Percentiles rank a stretch among this genome's conserved stretches.
Conservation (phyloP, 2,113 vertebrate species). For the Eolophus roseicapilla region DNA sequence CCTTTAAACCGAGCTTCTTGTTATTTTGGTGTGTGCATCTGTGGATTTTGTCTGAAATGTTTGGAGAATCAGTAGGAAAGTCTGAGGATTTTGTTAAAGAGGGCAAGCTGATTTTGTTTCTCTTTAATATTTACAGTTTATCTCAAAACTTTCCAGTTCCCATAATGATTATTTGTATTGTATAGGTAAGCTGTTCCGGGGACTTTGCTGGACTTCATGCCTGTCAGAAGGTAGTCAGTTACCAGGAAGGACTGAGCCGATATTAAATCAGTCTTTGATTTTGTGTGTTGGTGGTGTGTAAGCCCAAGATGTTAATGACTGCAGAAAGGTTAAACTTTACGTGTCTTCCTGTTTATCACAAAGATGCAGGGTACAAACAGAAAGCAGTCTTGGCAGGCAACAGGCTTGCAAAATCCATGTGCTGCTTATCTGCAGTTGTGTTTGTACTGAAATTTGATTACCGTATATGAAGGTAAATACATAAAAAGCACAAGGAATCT, state of each 20-base stretch:
- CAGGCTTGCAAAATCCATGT: conserved; percentile 21
- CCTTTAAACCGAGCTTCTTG: neutral
- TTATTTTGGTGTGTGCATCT: neutral
- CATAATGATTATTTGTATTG: neutral
- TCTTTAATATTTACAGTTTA: neutral
- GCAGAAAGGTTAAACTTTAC: conserved; percentile 63
- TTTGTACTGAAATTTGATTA: conserved; percentile 41
- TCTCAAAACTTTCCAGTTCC: neutral
- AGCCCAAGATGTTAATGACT: conserved; percentile 36
- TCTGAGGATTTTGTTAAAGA: neutral
- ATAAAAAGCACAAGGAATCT: neutral
- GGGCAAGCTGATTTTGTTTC: neutral
- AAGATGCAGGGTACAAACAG: conserved; percentile 54
- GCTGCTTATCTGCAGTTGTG: conserved; percentile 34
- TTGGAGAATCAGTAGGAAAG: neutral
- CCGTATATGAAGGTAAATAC: neutral
- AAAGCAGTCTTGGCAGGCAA: conserved; percentile 54
- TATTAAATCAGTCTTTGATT: conserved; percentile 4
- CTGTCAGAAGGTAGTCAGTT: neutral
- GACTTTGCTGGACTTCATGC: neutral
- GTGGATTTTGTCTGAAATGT: neutral
- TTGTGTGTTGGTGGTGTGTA: neutral
- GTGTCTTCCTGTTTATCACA: conserved; percentile 66
- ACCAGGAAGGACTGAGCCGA: neutral
- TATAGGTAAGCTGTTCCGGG: neutral